Base-by-base conservation (phyloP, 2,888 invertebrate species). In the Lordiphosa fenestrarum region DNA sequence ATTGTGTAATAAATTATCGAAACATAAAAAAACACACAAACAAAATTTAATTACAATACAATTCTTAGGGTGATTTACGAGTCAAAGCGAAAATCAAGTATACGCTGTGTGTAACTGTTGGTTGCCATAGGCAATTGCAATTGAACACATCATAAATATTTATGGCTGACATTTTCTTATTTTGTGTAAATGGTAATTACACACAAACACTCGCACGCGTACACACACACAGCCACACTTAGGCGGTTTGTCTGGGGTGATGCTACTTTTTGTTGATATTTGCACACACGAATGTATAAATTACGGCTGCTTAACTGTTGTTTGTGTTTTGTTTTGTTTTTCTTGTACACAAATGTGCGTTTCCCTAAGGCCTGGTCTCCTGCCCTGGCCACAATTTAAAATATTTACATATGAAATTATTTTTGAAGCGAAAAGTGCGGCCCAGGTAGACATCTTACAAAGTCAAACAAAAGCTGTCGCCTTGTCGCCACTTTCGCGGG, bases 61-160 rank as follows among this genome's bases (percentile, higher is more conserved):
- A 36, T 39, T 37, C 44, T 52, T 37, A 53, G 40, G 54, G 52
- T 58, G 54, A 71, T 71, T 71, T 67, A 63, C 52, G 58, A 54
- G 61, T 62, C 58, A 64, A 61, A 52, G 50, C 62, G 68, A 60
- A 67, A 80, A 75, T 75, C 70, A 74, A 75, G 71, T 62, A 82
- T 74, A 69, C 78, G 74, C 62, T 63, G 9, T 21, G 67, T 53
- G 30, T 38, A 10, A n/a, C 35, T n/a, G n/a, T 40, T 7, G n/a
- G 23, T 44, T 61, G 69, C 69, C 77, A 48, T 37, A 48, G 68
- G 47, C 75, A 60, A 67, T 57, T 66, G 76, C 70, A 67, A 68
- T 70, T 58, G 72, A 83, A 72, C 53, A 64, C 59, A 80, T 76
- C 70, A 83, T 75, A 76, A 83, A 83, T 77, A 83, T 80, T 80